Conservation (phyloP, 30 jellyfish, hydroid and myxozoan genomes). For the Cassiopea andromeda region DNA sequence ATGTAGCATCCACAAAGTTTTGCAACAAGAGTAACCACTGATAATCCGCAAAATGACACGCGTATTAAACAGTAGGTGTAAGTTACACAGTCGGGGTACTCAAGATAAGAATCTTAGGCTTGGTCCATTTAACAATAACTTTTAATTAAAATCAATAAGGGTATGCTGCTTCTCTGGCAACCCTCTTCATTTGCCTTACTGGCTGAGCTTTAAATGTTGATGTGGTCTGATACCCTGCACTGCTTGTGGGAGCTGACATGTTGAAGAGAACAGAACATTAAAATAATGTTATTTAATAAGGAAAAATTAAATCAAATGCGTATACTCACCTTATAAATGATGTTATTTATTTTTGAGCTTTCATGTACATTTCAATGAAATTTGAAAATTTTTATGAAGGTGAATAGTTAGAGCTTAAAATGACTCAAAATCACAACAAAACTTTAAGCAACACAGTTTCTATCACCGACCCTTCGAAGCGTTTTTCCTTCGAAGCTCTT, state of each 20-base stretch:
- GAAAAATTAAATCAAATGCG: background rate
- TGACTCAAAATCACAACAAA: too few relatives aligned
- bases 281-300: background rate
- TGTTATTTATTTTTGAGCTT: background rate
- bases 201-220: constrained; percentile 77
- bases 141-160: constrained; percentile 47
- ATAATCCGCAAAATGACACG: background rate
- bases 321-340: background rate
- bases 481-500: too few relatives aligned
- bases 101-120: background rate
- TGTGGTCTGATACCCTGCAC: constrained; percentile 63
- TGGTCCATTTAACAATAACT: background rate
- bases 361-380: background rate
- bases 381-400: background rate
- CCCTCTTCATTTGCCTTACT: constrained; percentile 80
- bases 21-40: constrained; percentile 1
- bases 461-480: too few relatives aligned
- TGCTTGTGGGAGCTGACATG: constrained; percentile 82
- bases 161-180: constrained; percentile 73
- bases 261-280: constrained; percentile 42
- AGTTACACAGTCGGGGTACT: constrained; percentile 16
- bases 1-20: background rate
- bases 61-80: background rate
- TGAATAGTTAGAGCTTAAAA: too few relatives aligned
- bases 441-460: too few relatives aligned